phyloP scores from a whole-genome alignment of 2,113 vertebrate species.

The Fukomys damarensis region DNA sequence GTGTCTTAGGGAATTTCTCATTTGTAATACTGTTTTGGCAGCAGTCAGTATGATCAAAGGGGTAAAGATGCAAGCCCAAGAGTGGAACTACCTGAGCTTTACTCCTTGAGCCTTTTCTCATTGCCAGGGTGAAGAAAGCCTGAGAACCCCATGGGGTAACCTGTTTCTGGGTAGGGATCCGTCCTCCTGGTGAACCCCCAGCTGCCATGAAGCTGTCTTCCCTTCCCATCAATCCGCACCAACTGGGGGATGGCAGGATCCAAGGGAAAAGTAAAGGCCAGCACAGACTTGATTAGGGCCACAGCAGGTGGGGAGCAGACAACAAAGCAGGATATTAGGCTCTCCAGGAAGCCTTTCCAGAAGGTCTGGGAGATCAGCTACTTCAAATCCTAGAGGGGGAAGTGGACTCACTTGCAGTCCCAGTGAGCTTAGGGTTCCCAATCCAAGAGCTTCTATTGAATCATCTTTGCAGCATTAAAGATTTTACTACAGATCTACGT shows the following conservation, averaged over 20 bases:
- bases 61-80: not conserved
- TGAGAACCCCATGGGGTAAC: not conserved
- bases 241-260: not conserved
- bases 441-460: not conserved
- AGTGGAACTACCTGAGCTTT: not conserved
- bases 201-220: not conserved
- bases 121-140: not conserved
- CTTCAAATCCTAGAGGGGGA: not conserved
- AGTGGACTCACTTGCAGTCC: not conserved
- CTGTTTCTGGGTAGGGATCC: rapidly evolving
- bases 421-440: not conserved
- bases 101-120: not conserved
- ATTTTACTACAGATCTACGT: not conserved
- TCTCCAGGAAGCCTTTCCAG: not conserved
- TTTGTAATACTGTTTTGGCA: not conserved
- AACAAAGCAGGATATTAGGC: no score
- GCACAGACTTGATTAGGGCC: not conserved
- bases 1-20: not conserved
- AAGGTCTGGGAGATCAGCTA: not conserved
- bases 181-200: not conserved
- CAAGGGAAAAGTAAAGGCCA: not conserved
- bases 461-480: not conserved
- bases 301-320: not conserved
- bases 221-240: not conserved
- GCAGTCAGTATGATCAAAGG: not conserved